Evolutionary conservation across 2,888 invertebrate species (phyloP).

Genomic region (Nowickia ferox): DNA sequence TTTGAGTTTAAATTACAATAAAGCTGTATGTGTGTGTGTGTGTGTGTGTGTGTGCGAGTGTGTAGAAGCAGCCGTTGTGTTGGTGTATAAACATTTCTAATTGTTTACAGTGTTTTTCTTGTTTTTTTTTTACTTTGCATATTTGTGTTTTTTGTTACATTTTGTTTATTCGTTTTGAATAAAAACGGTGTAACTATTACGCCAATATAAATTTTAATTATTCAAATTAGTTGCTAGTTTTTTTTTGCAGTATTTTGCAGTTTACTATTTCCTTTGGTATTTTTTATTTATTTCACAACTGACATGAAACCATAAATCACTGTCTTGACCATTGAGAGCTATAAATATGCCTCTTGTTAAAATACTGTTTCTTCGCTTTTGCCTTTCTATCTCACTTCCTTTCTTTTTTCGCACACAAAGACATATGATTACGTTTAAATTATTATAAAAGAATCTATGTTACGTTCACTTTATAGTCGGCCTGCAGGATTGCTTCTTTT

Average conservation of each 20-base stretch:
- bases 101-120: background rate
- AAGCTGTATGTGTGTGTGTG: background rate
- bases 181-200: constrained; percentile 39
- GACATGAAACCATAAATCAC: constrained; percentile 69
- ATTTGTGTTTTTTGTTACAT: background rate
- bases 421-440: constrained; percentile 47
- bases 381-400: background rate
- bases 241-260: constrained; percentile 23
- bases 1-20: constrained; percentile 6
- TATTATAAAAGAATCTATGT: constrained; percentile 45
- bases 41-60: constrained; percentile 1
- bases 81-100: constrained; percentile 5
- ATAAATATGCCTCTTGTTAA: constrained; percentile 51
- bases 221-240: constrained; percentile 65
- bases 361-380: background rate
- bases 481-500: constrained; percentile 7
- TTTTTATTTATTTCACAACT: constrained; percentile 43
- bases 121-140: background rate
- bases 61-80: background rate
- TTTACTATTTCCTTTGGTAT: constrained; percentile 25
- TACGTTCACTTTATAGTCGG: background rate
- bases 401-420: constrained; percentile 12
- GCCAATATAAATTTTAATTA: constrained; percentile 70
- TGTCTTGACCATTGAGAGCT: constrained; percentile 63
- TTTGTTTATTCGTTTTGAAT: background rate